A percentile compares a stretch with the other conserved stretches of the same genome.
Conservation (phyloP, 1,140 invertebrate genomes). For the Cydia amplana region DNA sequence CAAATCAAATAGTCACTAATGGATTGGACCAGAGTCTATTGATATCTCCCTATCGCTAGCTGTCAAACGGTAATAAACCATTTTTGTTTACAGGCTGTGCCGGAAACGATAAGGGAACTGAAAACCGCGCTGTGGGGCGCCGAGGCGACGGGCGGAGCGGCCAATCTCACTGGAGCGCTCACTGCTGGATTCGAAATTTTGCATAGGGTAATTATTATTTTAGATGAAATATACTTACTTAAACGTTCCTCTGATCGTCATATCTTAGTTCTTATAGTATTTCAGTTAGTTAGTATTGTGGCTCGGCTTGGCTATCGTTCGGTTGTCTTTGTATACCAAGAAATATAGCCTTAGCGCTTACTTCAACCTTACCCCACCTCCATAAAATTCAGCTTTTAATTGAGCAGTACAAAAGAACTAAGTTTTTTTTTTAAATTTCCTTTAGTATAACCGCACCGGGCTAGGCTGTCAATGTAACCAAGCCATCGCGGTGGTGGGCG, state of each 20-base stretch:
- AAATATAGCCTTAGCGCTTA: too few species aligned
- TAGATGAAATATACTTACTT: conserved; percentile 14
- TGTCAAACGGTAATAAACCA: conserved; percentile 4
- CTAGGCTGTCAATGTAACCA: conserved; percentile 97
- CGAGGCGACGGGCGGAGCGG: conserved; percentile 81
- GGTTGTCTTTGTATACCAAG: too few species aligned
- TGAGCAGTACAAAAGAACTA: too few species aligned
- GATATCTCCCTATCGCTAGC: background rate
- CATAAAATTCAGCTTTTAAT: too few species aligned
- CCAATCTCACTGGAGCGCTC: conserved; percentile 96
- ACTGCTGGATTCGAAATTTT: conserved; percentile 95
- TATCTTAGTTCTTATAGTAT: too few species aligned
- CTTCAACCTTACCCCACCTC: too few species aligned
- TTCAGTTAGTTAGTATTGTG: too few species aligned
- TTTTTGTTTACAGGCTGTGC: conserved; percentile 84
- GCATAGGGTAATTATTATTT: conserved; percentile 84
- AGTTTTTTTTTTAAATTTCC: conserved; percentile 31
- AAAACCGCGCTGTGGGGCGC: conserved; percentile 86
- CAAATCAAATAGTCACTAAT: too few species aligned
- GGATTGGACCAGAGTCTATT: background rate
- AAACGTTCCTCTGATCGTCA: too few species aligned
- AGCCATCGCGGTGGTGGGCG: conserved; percentile 98
- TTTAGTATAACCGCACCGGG: conserved; percentile 88
- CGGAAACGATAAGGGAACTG: conserved; percentile 91
- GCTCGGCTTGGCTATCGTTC: too few species aligned